Evolutionary conservation across 2,888 invertebrate genomes (phyloP).

Genomic region (Aphidius colemani): DNA sequence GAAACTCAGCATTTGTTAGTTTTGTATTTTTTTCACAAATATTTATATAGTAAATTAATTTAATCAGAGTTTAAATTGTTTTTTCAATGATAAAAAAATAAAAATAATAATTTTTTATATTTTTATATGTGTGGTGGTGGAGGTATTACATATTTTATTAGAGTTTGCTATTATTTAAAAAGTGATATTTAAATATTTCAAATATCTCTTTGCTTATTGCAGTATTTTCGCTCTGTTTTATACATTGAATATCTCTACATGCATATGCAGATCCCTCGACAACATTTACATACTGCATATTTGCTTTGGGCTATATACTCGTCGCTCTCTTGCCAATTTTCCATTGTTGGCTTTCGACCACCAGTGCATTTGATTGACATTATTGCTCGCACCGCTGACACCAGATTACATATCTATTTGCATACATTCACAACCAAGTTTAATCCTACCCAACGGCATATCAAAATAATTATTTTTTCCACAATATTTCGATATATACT

Average conservation of each 20-base stretch:
- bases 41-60: too few relatives aligned
- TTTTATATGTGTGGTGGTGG: too few relatives aligned
- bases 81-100: too few relatives aligned
- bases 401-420: slow-evolving; percentile 61
- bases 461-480: too few relatives aligned
- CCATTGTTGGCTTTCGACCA: slow-evolving; percentile 59
- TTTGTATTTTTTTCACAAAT: too few relatives aligned
- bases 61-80: too few relatives aligned
- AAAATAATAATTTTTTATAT: too few relatives aligned
- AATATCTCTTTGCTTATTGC: slow-evolving; percentile 13
- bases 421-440: slow-evolving; percentile 58
- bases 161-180: too few relatives aligned
- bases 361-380: slow-evolving; percentile 60
- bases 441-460: slow-evolving; percentile 38
- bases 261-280: slow-evolving; percentile 60
- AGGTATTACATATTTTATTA: too few relatives aligned
- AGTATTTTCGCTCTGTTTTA: slow-evolving; percentile 14
- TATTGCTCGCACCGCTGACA: slow-evolving; percentile 60
- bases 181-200: too few relatives aligned
- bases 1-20: too few relatives aligned
- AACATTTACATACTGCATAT: slow-evolving; percentile 61
- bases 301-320: slow-evolving; percentile 55
- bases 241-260: slow-evolving; percentile 43
- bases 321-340: slow-evolving; percentile 52
- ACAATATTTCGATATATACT: slow-evolving; percentile 29